A percentile compares a stretch with the other conserved stretches of the same genome.
phyloP scores from a whole-genome alignment of 2,888 invertebrate species.

The Drosophila nigricruria region DNA sequence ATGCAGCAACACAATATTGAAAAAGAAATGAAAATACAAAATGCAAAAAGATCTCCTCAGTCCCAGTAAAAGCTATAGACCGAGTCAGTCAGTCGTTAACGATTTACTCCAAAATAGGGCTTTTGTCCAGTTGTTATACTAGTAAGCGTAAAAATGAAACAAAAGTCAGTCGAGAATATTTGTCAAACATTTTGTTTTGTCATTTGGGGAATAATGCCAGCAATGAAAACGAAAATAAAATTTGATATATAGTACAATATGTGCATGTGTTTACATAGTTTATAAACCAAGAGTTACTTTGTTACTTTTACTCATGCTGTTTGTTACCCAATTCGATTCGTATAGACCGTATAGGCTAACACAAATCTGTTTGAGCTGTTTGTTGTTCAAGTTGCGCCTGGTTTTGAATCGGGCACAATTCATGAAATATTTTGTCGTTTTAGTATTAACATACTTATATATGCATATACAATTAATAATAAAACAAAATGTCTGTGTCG shows the following conservation, averaged over 20 bases:
- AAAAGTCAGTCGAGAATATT: neutral
- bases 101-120: slow-evolving; percentile 6
- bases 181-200: slow-evolving; percentile 3
- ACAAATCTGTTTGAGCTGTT: slow-evolving; percentile 36
- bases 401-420: slow-evolving; percentile 41
- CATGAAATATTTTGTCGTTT: slow-evolving; percentile 51
- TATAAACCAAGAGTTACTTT: slow-evolving; percentile 7
- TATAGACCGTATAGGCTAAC: slow-evolving; percentile 34
- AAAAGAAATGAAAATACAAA: slow-evolving; percentile 2
- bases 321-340: slow-evolving; percentile 21
- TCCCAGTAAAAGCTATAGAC: slow-evolving; percentile 19
- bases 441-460: slow-evolving; percentile 38
- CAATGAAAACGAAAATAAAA: slow-evolving; percentile 24
- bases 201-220: slow-evolving; percentile 24
- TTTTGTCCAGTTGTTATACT: slow-evolving; percentile 14
- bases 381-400: slow-evolving; percentile 28
- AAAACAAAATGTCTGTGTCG: slow-evolving; percentile 68
- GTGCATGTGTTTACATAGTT: slow-evolving; percentile 10
- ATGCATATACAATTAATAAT: slow-evolving; percentile 31
- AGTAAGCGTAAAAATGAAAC: neutral
- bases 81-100: slow-evolving; percentile 19
- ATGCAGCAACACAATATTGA: slow-evolving; percentile 9
- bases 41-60: slow-evolving; percentile 12
- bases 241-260: slow-evolving; percentile 18
- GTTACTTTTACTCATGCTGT: slow-evolving; percentile 7